phyloP scores from a whole-genome alignment of 1,140 invertebrate genomes.

The Pogonus chalceus region DNA sequence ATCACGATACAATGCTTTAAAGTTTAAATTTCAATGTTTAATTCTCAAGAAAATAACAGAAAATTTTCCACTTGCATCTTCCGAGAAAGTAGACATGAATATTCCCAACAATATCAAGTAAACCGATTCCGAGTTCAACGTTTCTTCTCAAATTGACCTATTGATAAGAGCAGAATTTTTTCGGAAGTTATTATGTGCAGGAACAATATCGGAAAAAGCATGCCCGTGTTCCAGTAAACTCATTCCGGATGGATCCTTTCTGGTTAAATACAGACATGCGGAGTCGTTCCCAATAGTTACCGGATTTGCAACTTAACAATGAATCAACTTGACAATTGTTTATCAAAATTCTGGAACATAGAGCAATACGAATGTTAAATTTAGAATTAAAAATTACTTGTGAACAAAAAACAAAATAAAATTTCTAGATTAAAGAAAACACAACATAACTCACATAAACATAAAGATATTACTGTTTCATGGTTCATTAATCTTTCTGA shows the following conservation, averaged over 20 bases:
- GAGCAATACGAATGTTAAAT: too few relatives aligned
- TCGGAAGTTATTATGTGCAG: neutral
- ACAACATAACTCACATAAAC: too few relatives aligned
- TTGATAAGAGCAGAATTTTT: slow-evolving; percentile 6
- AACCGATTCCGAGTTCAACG: slow-evolving; percentile 4
- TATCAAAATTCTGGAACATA: too few relatives aligned
- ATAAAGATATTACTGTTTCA: too few relatives aligned
- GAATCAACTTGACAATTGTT: too few relatives aligned
- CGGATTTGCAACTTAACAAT: too few relatives aligned
- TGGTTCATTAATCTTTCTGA: too few relatives aligned
- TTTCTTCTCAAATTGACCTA: neutral
- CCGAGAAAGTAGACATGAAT: neutral
- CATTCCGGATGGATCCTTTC: slow-evolving; percentile 15
- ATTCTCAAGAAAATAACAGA: neutral
- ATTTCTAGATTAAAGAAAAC: too few relatives aligned
- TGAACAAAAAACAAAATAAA: too few relatives aligned
- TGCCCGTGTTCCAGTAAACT: slow-evolving; percentile 12
- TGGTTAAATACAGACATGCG: neutral
- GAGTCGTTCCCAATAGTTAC: too few relatives aligned
- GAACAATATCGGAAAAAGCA: neutral
- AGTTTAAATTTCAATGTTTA: slow-evolving; percentile 1
- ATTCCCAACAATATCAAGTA: neutral
- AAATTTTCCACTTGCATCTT: slow-evolving; percentile 1
- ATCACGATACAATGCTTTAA: neutral
- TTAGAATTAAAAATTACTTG: too few relatives aligned